Conservation (phyloP, 1,140 invertebrate genomes). For the Dreissena rostriformis region DNA sequence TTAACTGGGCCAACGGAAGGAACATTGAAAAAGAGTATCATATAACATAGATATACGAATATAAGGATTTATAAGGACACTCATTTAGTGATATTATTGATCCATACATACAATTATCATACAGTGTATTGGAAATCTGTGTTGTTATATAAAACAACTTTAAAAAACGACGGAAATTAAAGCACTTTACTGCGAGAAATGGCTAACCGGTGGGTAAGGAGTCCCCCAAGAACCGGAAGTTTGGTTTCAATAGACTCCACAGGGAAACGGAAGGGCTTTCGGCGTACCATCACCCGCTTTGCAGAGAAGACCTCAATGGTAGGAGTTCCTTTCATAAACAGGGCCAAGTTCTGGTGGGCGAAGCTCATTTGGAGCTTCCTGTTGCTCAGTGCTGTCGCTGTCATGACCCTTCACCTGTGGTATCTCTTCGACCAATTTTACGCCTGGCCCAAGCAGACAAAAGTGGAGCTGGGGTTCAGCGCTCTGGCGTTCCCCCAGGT, state of each 20-base stretch:
- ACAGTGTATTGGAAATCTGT: no score
- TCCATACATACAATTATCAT: no score
- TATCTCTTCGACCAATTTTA: conserved; percentile 57
- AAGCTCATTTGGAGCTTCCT: conserved; percentile 57
- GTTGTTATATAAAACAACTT: no score
- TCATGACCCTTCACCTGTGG: conserved; percentile 61
- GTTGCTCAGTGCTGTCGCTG: conserved; percentile 34
- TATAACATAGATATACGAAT: no score
- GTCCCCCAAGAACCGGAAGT: not conserved
- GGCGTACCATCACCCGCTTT: conserved; percentile 47
- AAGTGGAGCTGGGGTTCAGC: conserved; percentile 40
- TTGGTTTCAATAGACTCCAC: conserved; percentile 16
- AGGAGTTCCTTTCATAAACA: conserved; percentile 58
- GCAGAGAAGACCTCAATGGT: conserved; percentile 64
- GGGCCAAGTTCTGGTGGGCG: conserved; percentile 44
- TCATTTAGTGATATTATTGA: no score
- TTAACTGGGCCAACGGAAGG: no score
- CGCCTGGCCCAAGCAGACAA: conserved; percentile 57
- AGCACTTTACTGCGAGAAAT: no score
- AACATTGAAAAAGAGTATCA: no score
- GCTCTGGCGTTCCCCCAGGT: conserved; percentile 67
- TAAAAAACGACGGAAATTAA: no score
- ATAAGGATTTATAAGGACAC: no score
- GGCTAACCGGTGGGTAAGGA: no score
- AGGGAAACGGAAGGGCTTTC: conserved; percentile 40